Percentiles rank a stretch among this genome's conserved stretches.
These are phyloP conservation scores for Tadarida brasiliensis DNA, from an alignment of 2,797 vertebrate species.

Conservation along the genomic window DNA sequence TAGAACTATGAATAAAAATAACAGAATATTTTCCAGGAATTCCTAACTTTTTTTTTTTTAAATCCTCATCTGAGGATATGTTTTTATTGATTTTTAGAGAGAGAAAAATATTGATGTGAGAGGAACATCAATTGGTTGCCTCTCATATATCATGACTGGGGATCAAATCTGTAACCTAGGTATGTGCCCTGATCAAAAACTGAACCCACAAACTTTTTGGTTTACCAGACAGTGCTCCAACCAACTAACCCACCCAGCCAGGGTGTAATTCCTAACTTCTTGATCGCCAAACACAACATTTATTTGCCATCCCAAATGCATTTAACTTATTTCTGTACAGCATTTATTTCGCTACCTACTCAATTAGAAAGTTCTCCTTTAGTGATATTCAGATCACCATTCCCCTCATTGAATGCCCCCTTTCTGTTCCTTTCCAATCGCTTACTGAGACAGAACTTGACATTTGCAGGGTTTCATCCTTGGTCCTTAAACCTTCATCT, in stretches of 20 bases:
- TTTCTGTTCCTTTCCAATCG: background rate
- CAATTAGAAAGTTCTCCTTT: background rate
- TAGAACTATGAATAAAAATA: background rate
- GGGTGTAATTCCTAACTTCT: background rate
- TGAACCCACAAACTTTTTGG: no score
- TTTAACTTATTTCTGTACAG: background rate
- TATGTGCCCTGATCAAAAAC: no score
- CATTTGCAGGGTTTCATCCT: background rate
- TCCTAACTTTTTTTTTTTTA: background rate
- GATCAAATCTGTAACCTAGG: no score
- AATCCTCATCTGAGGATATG: background rate
- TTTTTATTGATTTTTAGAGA: background rate
- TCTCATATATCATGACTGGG: no score
- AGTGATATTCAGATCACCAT: background rate
- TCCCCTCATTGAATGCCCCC: background rate
- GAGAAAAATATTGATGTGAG: no score
- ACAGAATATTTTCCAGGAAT: background rate
- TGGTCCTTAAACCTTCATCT: conserved; percentile 28
- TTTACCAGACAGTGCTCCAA: no score
- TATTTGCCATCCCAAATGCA: background rate
- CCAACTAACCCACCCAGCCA: no score
- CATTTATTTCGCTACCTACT: background rate
- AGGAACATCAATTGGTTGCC: no score
- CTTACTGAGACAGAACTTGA: background rate
- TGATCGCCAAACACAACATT: background rate